Conservation (phyloP, 2,888 invertebrate species). For the Mesodorylaimus sp. region DNA sequence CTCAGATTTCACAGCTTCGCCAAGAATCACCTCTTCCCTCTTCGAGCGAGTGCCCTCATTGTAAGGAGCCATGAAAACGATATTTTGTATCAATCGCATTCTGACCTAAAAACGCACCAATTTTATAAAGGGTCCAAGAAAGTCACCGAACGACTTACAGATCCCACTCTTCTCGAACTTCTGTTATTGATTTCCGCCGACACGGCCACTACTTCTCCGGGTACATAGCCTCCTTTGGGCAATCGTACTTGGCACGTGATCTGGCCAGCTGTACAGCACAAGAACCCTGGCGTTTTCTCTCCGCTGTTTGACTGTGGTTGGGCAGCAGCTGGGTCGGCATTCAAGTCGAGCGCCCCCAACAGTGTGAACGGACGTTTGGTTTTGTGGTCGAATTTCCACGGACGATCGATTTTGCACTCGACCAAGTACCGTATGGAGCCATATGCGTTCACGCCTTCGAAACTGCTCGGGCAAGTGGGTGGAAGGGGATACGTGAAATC, state of each 20-base stretch:
- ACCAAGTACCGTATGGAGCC: conserved; percentile 1
- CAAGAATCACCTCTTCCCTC: too few relatives aligned
- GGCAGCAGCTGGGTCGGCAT: not conserved
- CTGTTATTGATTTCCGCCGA: not conserved
- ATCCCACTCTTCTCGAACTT: not conserved
- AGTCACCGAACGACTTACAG: too few relatives aligned
- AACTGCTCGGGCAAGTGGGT: not conserved
- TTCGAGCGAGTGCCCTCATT: too few relatives aligned
- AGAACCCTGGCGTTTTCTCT: not conserved
- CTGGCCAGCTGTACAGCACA: not conserved
- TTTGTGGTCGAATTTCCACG: conserved; percentile 4
- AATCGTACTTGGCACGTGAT: not conserved
- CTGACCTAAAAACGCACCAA: too few relatives aligned
- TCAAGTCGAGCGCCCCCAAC: not conserved
- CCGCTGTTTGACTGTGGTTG: not conserved
- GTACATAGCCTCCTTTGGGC: not conserved
- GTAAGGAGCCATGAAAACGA: too few relatives aligned
- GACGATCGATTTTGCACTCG: not conserved
- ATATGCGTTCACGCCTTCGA: not conserved
- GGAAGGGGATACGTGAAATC: not conserved
- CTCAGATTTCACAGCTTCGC: too few relatives aligned
- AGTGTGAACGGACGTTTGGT: not conserved
- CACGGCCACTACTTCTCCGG: conserved; percentile 1
- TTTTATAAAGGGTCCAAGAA: too few relatives aligned
- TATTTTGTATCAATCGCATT: too few relatives aligned